phyloP scores from a whole-genome alignment of 2,113 vertebrate genomes.

The Melanerpes formicivorus region DNA sequence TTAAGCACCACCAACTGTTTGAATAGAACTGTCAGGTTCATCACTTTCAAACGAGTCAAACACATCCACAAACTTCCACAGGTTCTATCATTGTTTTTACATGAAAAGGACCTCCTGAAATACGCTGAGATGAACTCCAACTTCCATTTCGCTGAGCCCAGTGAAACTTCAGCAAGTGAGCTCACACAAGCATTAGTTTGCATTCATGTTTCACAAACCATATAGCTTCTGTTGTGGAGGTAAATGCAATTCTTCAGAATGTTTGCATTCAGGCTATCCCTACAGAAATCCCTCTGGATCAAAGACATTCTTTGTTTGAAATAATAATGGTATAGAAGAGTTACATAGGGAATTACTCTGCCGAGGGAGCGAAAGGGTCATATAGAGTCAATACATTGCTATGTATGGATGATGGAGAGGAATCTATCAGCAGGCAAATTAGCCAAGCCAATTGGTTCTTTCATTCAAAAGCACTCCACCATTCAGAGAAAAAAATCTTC shows the following conservation, averaged over 20 bases:
- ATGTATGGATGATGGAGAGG: not conserved
- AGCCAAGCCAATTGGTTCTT: not conserved
- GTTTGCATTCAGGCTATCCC: constrained; percentile 32
- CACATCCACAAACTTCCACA: constrained; percentile 69
- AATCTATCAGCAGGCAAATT: not conserved
- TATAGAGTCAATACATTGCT: not conserved
- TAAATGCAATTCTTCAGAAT: constrained; percentile 41
- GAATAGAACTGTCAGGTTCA: constrained; percentile 69
- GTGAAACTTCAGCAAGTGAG: constrained; percentile 59
- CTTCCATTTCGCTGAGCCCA: constrained; percentile 43
- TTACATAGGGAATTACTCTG: not conserved
- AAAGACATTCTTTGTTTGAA: constrained; percentile 24
- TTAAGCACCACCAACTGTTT: not conserved
- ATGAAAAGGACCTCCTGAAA: constrained; percentile 67
- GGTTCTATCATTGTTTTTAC: constrained; percentile 72
- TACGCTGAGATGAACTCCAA: constrained; percentile 63
- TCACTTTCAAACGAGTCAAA: constrained; percentile 42
- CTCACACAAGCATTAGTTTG: constrained; percentile 23
- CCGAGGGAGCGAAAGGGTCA: not conserved
- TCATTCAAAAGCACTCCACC: not conserved
- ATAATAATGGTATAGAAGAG: not conserved
- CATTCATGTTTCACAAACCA: constrained; percentile 43
- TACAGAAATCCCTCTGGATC: constrained; percentile 51
- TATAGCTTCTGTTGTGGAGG: constrained; percentile 1
- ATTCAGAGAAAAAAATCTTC: not conserved